Evolutionary conservation across 2,113 vertebrate species (phyloP).

Genomic region (Ptyas mucosa): DNA sequence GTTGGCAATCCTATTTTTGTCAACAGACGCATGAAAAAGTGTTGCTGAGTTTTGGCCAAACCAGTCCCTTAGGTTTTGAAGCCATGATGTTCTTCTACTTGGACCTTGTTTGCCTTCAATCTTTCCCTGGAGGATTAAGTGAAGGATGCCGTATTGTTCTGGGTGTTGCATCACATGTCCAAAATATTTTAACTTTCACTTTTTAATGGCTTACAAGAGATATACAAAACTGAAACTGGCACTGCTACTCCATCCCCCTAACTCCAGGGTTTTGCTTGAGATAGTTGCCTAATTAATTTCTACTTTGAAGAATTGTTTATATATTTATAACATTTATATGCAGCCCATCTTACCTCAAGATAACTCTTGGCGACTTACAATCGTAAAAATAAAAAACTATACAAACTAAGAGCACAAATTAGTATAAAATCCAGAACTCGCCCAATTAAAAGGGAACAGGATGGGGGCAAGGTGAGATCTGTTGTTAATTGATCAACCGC

Average conservation of each 20-base stretch:
- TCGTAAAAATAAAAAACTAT: background rate
- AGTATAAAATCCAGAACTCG: background rate
- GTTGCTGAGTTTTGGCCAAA: too few relatives aligned
- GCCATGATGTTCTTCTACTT: too few relatives aligned
- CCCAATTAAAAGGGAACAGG: background rate
- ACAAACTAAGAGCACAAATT: background rate
- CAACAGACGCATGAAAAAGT: too few relatives aligned
- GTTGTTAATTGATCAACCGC: background rate
- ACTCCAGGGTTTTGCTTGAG: background rate
- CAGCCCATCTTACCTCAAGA: background rate
- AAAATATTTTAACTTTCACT: too few relatives aligned
- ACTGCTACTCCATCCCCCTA: background rate
- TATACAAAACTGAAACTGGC: background rate
- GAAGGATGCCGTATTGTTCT: too few relatives aligned
- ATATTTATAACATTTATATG: background rate
- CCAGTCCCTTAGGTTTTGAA: too few relatives aligned
- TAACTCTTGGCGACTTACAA: background rate
- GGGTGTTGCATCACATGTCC: too few relatives aligned
- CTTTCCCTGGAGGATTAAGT: too few relatives aligned
- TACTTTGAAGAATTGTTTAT: background rate
- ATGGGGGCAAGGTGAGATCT: background rate
- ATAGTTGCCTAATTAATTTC: background rate
- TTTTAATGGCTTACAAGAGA: background rate
- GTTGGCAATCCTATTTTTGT: too few relatives aligned
- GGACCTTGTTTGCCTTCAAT: too few relatives aligned